A percentile compares a stretch with the other conserved stretches of the same genome.
phyloP scores from a whole-genome alignment of 2,113 vertebrate species.

The Propithecus coquereli region DNA sequence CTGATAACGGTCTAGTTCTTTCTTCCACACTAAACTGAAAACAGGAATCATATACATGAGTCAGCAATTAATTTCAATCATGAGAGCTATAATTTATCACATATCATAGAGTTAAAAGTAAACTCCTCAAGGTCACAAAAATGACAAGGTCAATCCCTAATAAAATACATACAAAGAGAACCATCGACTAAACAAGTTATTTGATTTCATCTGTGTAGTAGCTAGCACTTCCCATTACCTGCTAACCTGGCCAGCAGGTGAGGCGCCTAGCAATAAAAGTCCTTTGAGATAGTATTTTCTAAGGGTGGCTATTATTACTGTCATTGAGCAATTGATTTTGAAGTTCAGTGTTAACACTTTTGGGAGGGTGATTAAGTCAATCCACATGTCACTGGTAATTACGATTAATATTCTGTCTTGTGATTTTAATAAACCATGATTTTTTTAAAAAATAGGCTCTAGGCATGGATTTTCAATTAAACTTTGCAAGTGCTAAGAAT shows the following conservation, averaged over 20 bases:
- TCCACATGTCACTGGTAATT: background rate
- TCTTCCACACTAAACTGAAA: background rate
- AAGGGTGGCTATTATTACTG: background rate
- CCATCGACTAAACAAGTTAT: background rate
- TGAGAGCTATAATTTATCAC: background rate
- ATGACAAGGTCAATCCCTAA: background rate
- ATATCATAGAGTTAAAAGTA: background rate
- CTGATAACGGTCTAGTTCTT: background rate
- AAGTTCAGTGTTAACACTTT: background rate
- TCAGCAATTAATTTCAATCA: background rate
- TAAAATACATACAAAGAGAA: background rate
- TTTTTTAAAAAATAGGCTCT: background rate
- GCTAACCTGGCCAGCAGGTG: background rate
- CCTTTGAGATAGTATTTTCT: background rate
- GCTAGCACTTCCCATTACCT: background rate
- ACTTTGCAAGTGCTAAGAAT: background rate
- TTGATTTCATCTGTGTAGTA: background rate
- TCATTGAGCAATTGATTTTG: background rate
- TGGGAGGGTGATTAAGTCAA: background rate
- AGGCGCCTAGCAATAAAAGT: background rate
- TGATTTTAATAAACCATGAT: constrained; percentile 11
- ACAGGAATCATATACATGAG: background rate
- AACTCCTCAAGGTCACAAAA: background rate
- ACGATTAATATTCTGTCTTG: constrained; percentile 15
- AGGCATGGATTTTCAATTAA: background rate